A percentile compares a stretch with the other conserved stretches of the same genome.
phyloP scores from a whole-genome alignment of 2,888 invertebrate species.

The Prenolepis imparis region DNA sequence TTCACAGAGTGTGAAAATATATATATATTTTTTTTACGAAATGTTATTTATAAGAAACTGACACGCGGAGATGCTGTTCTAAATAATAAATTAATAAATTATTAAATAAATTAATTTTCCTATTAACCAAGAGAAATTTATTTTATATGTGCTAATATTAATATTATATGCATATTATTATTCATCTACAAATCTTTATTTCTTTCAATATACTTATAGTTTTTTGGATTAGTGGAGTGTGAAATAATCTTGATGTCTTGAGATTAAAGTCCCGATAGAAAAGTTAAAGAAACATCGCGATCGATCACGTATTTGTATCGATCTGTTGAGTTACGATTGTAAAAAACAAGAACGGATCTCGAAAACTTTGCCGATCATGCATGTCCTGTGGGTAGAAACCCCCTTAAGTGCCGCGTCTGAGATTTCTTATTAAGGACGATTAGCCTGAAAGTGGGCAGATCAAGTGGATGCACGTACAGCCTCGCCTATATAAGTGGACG shows the following conservation, averaged over 20 bases:
- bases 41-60: background rate
- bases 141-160: background rate
- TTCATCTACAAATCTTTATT: constrained; percentile 5
- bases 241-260: background rate
- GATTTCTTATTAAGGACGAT: constrained; percentile 76
- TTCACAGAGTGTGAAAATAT: background rate
- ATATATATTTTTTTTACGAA: background rate
- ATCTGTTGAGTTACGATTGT: constrained; percentile 28
- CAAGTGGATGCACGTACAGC: constrained; percentile 68
- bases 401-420: constrained; percentile 58
- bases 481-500: constrained; percentile 70
- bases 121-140: background rate
- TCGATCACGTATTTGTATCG: background rate
- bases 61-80: too few species aligned
- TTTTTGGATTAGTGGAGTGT: background rate
- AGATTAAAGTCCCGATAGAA: background rate
- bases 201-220: background rate
- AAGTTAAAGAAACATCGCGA: constrained; percentile 26
- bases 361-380: constrained; percentile 57
- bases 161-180: background rate
- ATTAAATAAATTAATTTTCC: background rate
- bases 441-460: constrained; percentile 69
- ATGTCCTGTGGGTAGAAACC: constrained; percentile 54
- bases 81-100: background rate
- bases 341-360: constrained; percentile 26